Conservation (phyloP, 2,888 invertebrate species). For the Meteorus cinctellus region DNA sequence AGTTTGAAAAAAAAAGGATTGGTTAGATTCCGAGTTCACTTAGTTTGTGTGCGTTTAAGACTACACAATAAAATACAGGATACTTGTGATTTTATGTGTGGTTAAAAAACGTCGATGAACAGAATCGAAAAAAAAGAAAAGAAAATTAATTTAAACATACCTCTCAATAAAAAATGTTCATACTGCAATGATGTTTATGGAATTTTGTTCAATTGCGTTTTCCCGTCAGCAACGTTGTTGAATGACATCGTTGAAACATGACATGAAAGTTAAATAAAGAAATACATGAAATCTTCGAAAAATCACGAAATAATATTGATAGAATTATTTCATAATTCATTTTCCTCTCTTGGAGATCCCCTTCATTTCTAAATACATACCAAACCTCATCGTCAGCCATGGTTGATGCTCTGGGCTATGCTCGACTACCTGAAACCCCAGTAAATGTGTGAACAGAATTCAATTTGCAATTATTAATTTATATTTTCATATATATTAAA, state of each 20-base stretch:
- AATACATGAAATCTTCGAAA: constrained; percentile 17
- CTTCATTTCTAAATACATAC: constrained; percentile 76
- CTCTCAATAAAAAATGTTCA: constrained; percentile 38
- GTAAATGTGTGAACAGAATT: constrained; percentile 43
- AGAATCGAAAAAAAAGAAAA: constrained; percentile 12
- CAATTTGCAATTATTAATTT: not conserved
- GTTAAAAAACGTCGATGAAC: not conserved
- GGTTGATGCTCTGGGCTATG: constrained; percentile 76
- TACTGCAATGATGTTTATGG: constrained; percentile 33
- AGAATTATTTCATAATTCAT: not conserved
- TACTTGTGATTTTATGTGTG: not conserved
- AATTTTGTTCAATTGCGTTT: not conserved
- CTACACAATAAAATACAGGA: not conserved
- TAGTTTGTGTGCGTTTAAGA: not conserved
- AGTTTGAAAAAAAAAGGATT: not conserved
- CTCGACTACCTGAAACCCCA: constrained; percentile 77
- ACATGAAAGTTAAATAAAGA: constrained; percentile 32
- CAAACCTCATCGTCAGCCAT: constrained; percentile 98
- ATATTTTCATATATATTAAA: not conserved
- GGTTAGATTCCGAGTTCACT: not conserved
- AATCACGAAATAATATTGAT: not conserved
- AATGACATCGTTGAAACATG: not conserved
- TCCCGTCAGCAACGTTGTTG: not conserved
- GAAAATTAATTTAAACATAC: constrained; percentile 42
- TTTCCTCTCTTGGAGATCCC: not conserved